phyloP scores from a whole-genome alignment of 2,113 vertebrate species.

The Patagioenas fasciata region DNA sequence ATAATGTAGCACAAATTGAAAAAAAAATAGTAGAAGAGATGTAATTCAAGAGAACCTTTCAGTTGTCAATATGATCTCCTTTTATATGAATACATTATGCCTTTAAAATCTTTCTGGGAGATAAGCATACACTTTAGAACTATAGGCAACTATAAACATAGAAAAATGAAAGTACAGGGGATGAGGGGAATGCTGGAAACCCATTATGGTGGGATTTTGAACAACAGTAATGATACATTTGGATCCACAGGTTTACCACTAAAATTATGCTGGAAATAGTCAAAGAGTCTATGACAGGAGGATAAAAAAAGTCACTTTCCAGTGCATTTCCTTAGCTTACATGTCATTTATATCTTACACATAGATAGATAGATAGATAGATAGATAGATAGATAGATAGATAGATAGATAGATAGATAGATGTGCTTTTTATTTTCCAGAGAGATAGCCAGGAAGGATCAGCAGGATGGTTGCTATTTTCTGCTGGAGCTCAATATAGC shows the following conservation, averaged over 20 bases:
- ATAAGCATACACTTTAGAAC: background rate
- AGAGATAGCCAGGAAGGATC: background rate
- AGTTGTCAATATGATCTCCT: background rate
- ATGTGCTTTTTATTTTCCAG: background rate
- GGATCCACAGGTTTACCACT: accelerated
- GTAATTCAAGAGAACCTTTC: background rate
- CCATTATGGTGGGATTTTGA: background rate
- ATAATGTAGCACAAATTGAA: background rate
- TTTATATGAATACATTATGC: background rate
- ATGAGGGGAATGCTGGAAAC: background rate
- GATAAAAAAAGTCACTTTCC: background rate
- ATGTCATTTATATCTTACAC: background rate
- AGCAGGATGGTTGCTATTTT: background rate
- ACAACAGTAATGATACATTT: background rate
- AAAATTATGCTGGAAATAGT: background rate
- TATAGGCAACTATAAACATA: background rate
- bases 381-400: background rate
- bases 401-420: background rate
- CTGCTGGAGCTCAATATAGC: background rate
- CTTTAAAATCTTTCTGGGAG: background rate
- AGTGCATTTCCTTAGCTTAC: background rate
- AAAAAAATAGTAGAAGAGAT: background rate
- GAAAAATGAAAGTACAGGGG: background rate
- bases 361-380: background rate
- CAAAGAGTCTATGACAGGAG: background rate